A percentile compares a stretch with the other conserved stretches of the same genome.
phyloP scores from a whole-genome alignment of 2,888 invertebrate species.

The Eumacrocentrus americanus region DNA sequence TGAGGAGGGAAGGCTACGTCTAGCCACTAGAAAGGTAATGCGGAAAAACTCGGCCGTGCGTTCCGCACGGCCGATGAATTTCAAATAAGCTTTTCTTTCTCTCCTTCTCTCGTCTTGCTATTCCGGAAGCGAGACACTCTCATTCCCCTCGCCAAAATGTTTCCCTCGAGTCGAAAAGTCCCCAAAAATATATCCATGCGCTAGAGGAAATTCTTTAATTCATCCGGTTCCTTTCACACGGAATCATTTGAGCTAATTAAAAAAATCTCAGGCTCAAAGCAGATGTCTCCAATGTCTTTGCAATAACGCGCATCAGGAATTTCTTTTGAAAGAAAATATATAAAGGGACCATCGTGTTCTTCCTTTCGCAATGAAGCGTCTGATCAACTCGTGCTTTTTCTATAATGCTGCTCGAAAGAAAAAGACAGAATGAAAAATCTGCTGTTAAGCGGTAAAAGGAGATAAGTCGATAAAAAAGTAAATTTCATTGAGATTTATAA shows the following conservation, averaged over 20 bases:
- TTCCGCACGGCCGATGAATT: constrained; percentile 21
- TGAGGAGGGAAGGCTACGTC: not conserved
- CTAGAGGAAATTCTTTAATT: not conserved
- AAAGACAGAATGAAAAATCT: too few relatives aligned
- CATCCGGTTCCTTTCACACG: not conserved
- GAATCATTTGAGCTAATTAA: not conserved
- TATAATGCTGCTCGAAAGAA: too few relatives aligned
- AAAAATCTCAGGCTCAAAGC: not conserved
- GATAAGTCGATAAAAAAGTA: too few relatives aligned
- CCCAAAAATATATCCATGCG: not conserved
- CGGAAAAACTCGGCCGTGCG: constrained; percentile 22
- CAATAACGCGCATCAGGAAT: not conserved
- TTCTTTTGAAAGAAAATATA: not conserved
- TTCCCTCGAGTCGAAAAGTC: not conserved
- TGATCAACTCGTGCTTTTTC: too few relatives aligned
- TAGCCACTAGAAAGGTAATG: too few relatives aligned
- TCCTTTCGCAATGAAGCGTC: constrained; percentile 2
- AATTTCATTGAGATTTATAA: too few relatives aligned
- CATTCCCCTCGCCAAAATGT: constrained; percentile 1
- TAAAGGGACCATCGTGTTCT: not conserved
- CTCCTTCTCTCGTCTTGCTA: constrained; percentile 8
- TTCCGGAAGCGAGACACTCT: constrained; percentile 6
- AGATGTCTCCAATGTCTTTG: not conserved
- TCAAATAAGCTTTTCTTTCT: constrained; percentile 18
- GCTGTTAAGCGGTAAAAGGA: too few relatives aligned